Evolutionary conservation across 2,888 invertebrate species (phyloP).

Genomic region (Parasteatoda lunata): DNA sequence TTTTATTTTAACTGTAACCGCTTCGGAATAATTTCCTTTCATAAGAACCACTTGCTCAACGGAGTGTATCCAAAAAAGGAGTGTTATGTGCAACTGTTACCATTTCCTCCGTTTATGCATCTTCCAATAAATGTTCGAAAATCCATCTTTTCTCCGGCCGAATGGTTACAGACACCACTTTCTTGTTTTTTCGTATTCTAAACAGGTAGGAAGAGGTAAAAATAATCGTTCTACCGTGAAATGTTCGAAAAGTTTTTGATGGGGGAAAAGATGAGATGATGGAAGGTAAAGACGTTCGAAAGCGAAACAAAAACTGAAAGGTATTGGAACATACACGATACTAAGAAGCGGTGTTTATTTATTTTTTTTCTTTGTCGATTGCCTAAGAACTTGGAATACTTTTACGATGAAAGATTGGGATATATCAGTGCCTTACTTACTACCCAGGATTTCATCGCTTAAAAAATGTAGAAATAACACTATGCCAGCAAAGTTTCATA

Average conservation of each 20-base stretch:
- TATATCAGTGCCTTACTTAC: conserved; percentile 34
- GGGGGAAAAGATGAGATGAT: conserved; percentile 1
- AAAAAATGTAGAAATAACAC: conserved; percentile 40
- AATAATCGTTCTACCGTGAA: conserved; percentile 37
- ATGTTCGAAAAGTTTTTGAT: not conserved
- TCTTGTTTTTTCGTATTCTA: not conserved
- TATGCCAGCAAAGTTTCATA: conserved; percentile 28
- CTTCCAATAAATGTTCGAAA: conserved; percentile 24
- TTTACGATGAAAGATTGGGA: conserved; percentile 51
- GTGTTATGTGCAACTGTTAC: conserved; percentile 43
- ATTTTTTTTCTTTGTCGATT: not conserved
- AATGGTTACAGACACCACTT: conserved; percentile 3
- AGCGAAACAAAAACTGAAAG: conserved; percentile 30
- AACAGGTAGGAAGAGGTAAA: conserved; percentile 1
- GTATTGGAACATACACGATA: conserved; percentile 3
- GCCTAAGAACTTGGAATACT: not conserved
- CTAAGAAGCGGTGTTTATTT: not conserved
- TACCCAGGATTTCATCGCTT: conserved; percentile 34
- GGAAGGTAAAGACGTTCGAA: conserved; percentile 14
- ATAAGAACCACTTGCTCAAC: conserved; percentile 45
- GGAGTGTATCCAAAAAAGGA: conserved; percentile 24
- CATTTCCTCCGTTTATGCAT: conserved; percentile 53
- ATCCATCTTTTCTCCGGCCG: not conserved
- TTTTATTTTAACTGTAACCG: not conserved
- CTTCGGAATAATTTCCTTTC: conserved; percentile 5